phyloP scores from a whole-genome alignment of 92 coral and sea anemone genomes.

The Parazoanthus swiftii region DNA sequence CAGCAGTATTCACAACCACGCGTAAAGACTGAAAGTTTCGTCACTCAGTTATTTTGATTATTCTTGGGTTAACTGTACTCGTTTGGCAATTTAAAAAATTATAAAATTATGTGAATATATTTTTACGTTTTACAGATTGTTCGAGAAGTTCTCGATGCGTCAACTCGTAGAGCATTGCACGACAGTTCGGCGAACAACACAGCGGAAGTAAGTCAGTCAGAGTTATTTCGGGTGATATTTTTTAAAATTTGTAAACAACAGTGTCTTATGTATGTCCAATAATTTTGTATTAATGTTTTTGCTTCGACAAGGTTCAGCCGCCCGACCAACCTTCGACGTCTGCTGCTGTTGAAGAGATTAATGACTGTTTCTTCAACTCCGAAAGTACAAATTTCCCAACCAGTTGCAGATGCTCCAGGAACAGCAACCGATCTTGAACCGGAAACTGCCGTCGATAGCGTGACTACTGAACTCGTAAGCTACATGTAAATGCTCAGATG shows the following conservation, averaged over 20 bases:
- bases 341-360: not conserved
- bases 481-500: not conserved
- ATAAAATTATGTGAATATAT: constrained; percentile 9
- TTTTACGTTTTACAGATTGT: constrained; percentile 24
- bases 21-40: constrained; percentile 1
- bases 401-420: constrained; percentile 17
- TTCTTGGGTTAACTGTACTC: constrained; percentile 12
- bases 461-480: constrained; percentile 6
- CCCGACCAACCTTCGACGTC: too few species aligned
- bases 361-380: not conserved
- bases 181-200: not conserved
- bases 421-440: not conserved
- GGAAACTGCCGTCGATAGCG: constrained; percentile 14
- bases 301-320: too few species aligned
- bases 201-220: constrained; percentile 19
- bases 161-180: constrained; percentile 21
- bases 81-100: not conserved
- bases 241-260: constrained; percentile 10
- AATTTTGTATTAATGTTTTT: not conserved
- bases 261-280: not conserved
- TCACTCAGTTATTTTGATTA: constrained; percentile 21
- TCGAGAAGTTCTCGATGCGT: constrained; percentile 31
- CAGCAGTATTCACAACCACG: constrained; percentile 23
- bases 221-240: constrained; percentile 1
- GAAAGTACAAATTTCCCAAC: not conserved